phyloP scores from a whole-genome alignment of 2,888 invertebrate genomes.

The Priocnemis perturbator region DNA sequence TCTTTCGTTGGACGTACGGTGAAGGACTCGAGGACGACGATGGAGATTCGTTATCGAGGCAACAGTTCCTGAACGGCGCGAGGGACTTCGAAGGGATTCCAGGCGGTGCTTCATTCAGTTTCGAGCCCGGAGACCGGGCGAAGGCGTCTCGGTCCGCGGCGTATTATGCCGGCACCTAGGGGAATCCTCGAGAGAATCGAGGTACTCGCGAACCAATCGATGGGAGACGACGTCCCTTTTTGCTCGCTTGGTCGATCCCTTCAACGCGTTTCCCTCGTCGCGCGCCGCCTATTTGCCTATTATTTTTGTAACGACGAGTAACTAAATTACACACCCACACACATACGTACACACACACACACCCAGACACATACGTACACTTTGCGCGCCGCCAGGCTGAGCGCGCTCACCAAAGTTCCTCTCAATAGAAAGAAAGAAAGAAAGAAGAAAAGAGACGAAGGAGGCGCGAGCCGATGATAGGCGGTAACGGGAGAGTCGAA shows the following conservation, averaged over 20 bases:
- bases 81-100: slow-evolving; percentile 39
- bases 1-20: neutral
- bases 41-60: slow-evolving; percentile 16
- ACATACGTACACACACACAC: no score
- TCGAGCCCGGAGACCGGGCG: no score
- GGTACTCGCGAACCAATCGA: neutral
- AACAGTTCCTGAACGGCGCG: slow-evolving; percentile 54
- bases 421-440: slow-evolving; percentile 49
- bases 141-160: no score
- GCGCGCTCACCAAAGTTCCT: slow-evolving; percentile 66
- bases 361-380: no score
- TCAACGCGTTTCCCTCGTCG: slow-evolving; percentile 3
- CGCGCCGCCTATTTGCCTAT: slow-evolving; percentile 59
- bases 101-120: slow-evolving; percentile 9
- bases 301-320: slow-evolving; percentile 66
- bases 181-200: slow-evolving; percentile 5
- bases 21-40: neutral
- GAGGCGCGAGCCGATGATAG: slow-evolving; percentile 12
- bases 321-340: neutral
- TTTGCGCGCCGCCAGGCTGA: slow-evolving; percentile 48
- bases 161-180: no score
- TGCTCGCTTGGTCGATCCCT: neutral
- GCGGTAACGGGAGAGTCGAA: slow-evolving; percentile 23
- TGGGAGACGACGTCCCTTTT: neutral
- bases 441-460: slow-evolving; percentile 27